These are phyloP conservation scores for Polyommatus iphigenia DNA, from an alignment of 2,888 invertebrate genomes.

Conservation along the genomic window DNA sequence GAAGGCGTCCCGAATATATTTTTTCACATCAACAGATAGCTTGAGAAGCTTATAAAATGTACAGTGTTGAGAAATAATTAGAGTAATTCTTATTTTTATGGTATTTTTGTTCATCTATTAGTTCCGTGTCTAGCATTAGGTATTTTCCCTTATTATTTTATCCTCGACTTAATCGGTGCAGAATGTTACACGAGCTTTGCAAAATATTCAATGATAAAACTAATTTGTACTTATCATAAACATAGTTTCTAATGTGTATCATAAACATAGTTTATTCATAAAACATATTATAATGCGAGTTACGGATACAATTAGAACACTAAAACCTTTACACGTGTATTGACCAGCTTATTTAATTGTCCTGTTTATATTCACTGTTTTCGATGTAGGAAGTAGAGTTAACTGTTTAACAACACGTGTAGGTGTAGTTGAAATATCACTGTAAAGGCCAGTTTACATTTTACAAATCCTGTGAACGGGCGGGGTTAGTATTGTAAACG, in stretches of 20 bases:
- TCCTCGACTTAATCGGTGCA: too few relatives aligned
- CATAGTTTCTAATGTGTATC: not conserved
- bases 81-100: too few relatives aligned
- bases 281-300: not conserved
- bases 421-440: too few relatives aligned
- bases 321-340: not conserved
- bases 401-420: not conserved
- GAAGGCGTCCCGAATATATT: too few relatives aligned
- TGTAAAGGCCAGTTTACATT: not conserved
- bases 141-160: too few relatives aligned
- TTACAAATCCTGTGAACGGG: not conserved
- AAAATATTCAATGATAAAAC: not conserved
- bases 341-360: not conserved
- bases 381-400: not conserved
- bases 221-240: not conserved
- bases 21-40: too few relatives aligned
- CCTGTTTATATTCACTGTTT: not conserved
- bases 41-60: too few relatives aligned
- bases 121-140: too few relatives aligned
- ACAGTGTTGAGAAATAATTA: too few relatives aligned
- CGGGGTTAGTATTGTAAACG: too few relatives aligned
- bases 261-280: not conserved
- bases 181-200: too few relatives aligned
- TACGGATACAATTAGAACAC: not conserved
- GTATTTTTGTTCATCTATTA: too few relatives aligned